Evolutionary conservation across 2,797 vertebrate species (phyloP).

Genomic region (Karalla daura): DNA sequence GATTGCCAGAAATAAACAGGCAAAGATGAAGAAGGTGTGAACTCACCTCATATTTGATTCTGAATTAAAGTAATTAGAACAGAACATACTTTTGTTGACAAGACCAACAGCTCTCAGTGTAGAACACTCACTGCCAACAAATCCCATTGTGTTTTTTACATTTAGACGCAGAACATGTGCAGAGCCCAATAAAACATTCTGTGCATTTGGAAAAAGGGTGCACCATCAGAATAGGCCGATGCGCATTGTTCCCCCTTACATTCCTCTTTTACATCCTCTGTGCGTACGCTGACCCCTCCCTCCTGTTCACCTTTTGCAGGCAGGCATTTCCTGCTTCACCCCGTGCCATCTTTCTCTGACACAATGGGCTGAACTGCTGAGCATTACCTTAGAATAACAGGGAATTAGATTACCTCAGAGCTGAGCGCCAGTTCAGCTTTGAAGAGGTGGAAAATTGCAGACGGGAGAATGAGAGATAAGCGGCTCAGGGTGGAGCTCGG

Average conservation of each 20-base stretch:
- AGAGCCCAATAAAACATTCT: neutral
- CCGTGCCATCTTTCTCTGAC: conserved; percentile 20
- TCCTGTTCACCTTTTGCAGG: conserved; percentile 46
- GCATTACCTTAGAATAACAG: conserved; percentile 20
- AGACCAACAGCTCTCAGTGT: too few species aligned
- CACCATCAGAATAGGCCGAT: neutral
- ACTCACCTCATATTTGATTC: too few species aligned
- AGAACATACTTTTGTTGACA: too few species aligned
- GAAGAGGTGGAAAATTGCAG: conserved; percentile 14
- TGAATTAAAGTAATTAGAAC: too few species aligned
- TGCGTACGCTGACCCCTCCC: conserved; percentile 30
- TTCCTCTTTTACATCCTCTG: conserved; percentile 5
- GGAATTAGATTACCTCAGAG: conserved; percentile 29
- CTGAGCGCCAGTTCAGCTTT: conserved; percentile 32
- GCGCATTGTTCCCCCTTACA: neutral
- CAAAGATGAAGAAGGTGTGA: too few species aligned
- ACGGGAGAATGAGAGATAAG: conserved; percentile 20
- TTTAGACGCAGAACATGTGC: too few species aligned
- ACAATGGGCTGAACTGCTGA: conserved; percentile 34
- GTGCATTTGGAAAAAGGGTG: neutral
- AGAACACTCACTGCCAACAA: too few species aligned
- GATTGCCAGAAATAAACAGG: too few species aligned
- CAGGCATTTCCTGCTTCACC: conserved; percentile 55
- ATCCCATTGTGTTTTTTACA: too few species aligned
- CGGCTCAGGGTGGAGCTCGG: neutral